These are phyloP conservation scores for Lymantria monacha DNA, from an alignment of 2,888 invertebrate species.

Conservation along the genomic window DNA sequence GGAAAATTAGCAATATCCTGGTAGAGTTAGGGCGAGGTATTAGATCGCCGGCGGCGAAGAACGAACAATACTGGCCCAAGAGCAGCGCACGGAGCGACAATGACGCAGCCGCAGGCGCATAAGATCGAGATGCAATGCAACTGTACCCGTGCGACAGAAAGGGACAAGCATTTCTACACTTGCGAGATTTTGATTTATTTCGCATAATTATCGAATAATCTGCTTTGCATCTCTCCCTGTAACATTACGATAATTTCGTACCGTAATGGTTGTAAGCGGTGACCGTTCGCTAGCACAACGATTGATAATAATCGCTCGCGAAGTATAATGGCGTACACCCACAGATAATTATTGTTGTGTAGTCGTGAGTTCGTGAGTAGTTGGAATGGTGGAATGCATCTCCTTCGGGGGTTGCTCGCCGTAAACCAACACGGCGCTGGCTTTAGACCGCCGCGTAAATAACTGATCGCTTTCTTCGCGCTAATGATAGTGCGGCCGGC, in stretches of 20 bases:
- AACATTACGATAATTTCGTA: constrained; percentile 79
- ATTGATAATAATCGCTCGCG: constrained; percentile 82
- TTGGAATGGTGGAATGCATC: constrained; percentile 79
- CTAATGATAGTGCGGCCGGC: constrained; percentile 77
- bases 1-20: constrained; percentile 80
- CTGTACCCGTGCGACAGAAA: constrained; percentile 39
- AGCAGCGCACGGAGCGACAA: constrained; percentile 58
- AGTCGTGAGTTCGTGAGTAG: constrained; percentile 81
- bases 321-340: constrained; percentile 83
- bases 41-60: constrained; percentile 58
- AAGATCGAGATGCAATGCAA: constrained; percentile 43
- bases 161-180: constrained; percentile 48
- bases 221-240: constrained; percentile 81
- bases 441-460: constrained; percentile 65
- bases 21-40: constrained; percentile 75
- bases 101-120: constrained; percentile 55
- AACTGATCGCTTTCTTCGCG: constrained; percentile 77
- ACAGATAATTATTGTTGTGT: constrained; percentile 82
- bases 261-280: constrained; percentile 79
- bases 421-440: constrained; percentile 74
- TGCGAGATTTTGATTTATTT: constrained; percentile 77
- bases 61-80: constrained; percentile 60
- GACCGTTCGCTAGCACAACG: constrained; percentile 77
- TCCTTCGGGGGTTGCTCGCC: constrained; percentile 80
- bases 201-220: constrained; percentile 80